Evolutionary conservation across 2,888 invertebrate species (phyloP), one percentile per base, ranked within the genome.

Genomic region (Leptopilina drosophilae): DNA sequence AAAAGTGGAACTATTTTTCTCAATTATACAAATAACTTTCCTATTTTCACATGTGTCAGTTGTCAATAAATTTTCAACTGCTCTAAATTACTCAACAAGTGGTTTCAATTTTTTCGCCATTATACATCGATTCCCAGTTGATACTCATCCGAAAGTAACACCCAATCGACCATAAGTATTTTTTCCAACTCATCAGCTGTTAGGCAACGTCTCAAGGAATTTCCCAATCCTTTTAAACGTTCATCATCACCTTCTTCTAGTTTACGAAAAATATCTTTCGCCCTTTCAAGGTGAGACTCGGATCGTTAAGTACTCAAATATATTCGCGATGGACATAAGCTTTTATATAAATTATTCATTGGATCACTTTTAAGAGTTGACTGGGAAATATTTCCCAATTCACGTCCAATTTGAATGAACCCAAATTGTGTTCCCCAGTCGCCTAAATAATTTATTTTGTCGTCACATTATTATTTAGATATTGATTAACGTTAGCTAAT

Each of bases 391-490:
- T 95, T 94, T 84, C 94, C 93, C 83, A 94, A 91, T 85, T 96
- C 93, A 6, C 97, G 93, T 0, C 97, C 98, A 82, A 96, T 93
- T 89, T 96, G 95, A 40, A 98, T 92, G 76, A 96, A 93, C 80
- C 99, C 99, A 93, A 98, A 98, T 91, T 99, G 99, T 1, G 98
- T 98, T 1, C 99, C 99, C 99, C 99, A 99, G 90, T 99, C 99
- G 12, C 99, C 99, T 46, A 99, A 93, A 92, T 98, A 99, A 92
- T 99, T 99, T 11, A 99, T 93, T 88, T 95, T n/a, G n/a, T 94
- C 0, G 94, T 94, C 0, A 98, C 97, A 82, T 95, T 92, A 89
- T 98, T 95, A 2, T 95, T 94, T 77, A 96, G 93, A 89, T 94
- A 94, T 82, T 93, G 93, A 87, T 96, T 94, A 64, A 98, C 92